A percentile compares a stretch with the other conserved stretches of the same genome.
phyloP scores from a whole-genome alignment of 1,140 invertebrate genomes.

The Pollicipes pollicipes region DNA sequence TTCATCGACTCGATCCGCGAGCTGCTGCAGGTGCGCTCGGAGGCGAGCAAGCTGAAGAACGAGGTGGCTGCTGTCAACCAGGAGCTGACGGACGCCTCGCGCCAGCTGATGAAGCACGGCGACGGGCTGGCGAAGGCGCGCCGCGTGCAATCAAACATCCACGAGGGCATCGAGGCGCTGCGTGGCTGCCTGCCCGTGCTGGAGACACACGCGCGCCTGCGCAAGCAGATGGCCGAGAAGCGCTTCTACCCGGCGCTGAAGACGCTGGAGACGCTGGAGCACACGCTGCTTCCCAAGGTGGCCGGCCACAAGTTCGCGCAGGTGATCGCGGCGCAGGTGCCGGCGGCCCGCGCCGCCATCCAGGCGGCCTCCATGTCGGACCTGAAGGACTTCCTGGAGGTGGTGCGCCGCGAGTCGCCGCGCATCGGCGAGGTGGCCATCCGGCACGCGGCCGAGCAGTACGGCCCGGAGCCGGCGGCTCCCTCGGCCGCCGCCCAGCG shows the following conservation, averaged over 20 bases:
- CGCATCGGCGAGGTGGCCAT: conserved; percentile 91
- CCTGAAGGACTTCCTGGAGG: conserved; percentile 92
- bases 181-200: not conserved
- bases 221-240: not conserved
- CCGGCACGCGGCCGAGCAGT: conserved; percentile 45
- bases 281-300: conserved; percentile 74
- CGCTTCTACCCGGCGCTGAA: conserved; percentile 84
- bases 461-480: conserved; percentile 32
- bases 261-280: conserved; percentile 87
- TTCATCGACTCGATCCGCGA: conserved; percentile 96
- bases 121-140: not conserved
- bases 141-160: conserved; percentile 1
- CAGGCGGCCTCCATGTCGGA: conserved; percentile 90
- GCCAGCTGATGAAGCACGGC: not conserved
- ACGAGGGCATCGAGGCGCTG: not conserved
- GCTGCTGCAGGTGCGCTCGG: conserved; percentile 74
- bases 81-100: not conserved
- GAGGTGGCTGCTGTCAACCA: not conserved
- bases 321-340: conserved; percentile 71
- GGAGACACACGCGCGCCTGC: not conserved
- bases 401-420: conserved; percentile 83
- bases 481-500: not conserved
- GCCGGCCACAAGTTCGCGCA: conserved; percentile 89
- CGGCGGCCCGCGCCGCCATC: conserved; percentile 69
- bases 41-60: conserved; percentile 68